Evolutionary conservation across 2,113 vertebrate species (phyloP).

Genomic region (Onychorhynchus coronatus): DNA sequence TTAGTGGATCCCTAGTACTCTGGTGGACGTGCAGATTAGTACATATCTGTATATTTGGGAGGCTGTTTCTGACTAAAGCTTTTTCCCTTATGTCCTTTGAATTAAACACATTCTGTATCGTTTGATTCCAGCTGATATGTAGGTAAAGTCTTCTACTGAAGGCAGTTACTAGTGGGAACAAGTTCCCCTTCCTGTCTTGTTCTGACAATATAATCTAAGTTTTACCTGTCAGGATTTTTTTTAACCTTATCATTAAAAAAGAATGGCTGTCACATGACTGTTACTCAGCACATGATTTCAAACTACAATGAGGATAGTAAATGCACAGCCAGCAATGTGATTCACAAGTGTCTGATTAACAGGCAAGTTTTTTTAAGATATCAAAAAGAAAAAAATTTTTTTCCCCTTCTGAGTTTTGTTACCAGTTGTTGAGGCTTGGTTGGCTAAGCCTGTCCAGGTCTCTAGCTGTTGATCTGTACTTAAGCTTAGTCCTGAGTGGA

Average conservation of each 20-base stretch:
- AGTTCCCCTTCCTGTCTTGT: not conserved
- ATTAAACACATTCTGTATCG: not conserved
- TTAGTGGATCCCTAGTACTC: not conserved
- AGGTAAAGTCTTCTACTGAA: not conserved
- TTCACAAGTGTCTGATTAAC: not conserved
- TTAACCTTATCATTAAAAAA: not conserved
- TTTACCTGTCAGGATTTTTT: not conserved
- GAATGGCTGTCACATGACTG: not conserved
- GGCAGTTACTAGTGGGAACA: not conserved
- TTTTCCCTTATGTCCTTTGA: not conserved
- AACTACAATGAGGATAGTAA: not conserved
- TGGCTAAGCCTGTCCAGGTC: not conserved
- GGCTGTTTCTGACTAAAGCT: not conserved
- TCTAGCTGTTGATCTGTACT: not conserved
- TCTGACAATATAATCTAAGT: not conserved
- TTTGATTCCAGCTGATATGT: not conserved
- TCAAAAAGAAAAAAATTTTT: not conserved
- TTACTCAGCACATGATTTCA: not conserved
- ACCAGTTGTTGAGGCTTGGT: not conserved
- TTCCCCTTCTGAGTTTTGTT: rapidly evolving
- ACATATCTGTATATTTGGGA: rapidly evolving
- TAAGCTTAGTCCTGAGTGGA: not conserved
- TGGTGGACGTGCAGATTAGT: not conserved
- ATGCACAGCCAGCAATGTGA: not conserved
- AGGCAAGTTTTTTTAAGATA: not conserved